Conservation (phyloP, 2,888 invertebrate genomes). For the Zele albiditarsus region DNA sequence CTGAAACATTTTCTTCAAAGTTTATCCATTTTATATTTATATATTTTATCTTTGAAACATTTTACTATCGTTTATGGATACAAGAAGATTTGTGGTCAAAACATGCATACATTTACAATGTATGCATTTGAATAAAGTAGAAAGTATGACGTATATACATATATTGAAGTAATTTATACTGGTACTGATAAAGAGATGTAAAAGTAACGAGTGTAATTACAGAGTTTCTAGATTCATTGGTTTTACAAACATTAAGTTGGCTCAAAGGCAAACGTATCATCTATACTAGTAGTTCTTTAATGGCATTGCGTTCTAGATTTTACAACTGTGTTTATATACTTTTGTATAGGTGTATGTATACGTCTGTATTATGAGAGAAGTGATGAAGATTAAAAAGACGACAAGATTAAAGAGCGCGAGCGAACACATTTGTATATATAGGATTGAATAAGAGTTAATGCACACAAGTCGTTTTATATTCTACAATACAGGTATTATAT, state of each 20-base stretch:
- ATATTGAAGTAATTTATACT: slow-evolving; percentile 43
- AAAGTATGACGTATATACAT: slow-evolving; percentile 39
- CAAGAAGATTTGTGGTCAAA: slow-evolving; percentile 5
- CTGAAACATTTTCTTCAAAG: not conserved
- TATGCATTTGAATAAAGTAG: slow-evolving; percentile 43
- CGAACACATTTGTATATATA: not conserved
- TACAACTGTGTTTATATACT: slow-evolving; percentile 13
- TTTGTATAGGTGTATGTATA: not conserved
- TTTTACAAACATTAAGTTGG: slow-evolving; percentile 34
- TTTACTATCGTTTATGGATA: not conserved
- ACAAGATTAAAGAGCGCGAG: slow-evolving; percentile 8
- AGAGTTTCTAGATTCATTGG: slow-evolving; percentile 44
- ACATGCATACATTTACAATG: not conserved
- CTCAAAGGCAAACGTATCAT: slow-evolving; percentile 34
- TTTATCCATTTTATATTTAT: not conserved
- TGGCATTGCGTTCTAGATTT: slow-evolving; percentile 35
- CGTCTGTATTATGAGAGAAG: slow-evolving; percentile 4
- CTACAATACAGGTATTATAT: not conserved
- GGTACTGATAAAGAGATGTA: slow-evolving; percentile 39
- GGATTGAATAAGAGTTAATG: not conserved
- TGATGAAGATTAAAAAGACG: slow-evolving; percentile 21
- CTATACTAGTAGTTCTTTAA: slow-evolving; percentile 23
- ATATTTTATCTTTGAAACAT: slow-evolving; percentile 6
- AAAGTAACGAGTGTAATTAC: slow-evolving; percentile 43
- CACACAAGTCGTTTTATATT: slow-evolving; percentile 3